Evolutionary conservation across 2,797 vertebrate species (phyloP).

Genomic region (Rachycentron canadum): DNA sequence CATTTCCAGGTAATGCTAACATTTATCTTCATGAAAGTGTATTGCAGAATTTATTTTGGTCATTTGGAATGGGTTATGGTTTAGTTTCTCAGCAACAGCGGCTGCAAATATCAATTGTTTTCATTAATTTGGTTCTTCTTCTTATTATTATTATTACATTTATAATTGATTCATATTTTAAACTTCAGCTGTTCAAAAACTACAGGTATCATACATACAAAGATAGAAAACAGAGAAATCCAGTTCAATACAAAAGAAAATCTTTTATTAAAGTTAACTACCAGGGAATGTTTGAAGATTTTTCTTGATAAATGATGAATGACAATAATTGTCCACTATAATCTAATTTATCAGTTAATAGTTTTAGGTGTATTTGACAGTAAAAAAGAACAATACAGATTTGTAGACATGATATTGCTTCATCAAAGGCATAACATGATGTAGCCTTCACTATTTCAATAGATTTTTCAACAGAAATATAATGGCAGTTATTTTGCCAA

Average conservation of each 20-base stretch:
- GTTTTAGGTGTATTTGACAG: background rate
- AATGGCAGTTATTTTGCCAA: background rate
- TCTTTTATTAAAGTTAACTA: no score
- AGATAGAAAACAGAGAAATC: background rate
- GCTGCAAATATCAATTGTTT: background rate
- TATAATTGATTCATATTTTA: no score
- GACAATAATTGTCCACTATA: no score
- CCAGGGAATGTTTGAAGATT: no score
- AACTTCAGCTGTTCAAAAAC: no score
- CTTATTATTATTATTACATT: no score
- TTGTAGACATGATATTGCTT: background rate
- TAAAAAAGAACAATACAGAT: background rate
- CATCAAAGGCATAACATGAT: background rate
- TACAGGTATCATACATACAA: background rate
- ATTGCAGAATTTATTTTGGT: background rate
- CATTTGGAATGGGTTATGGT: background rate
- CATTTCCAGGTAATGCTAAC: background rate
- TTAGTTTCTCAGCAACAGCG: background rate
- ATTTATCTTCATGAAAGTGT: background rate
- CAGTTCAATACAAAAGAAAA: no score
- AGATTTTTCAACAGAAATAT: background rate
- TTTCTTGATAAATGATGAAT: no score
- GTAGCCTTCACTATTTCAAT: background rate
- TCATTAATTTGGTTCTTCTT: background rate
- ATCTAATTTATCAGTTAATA: background rate